Evolutionary conservation across 2,113 vertebrate species (phyloP).

Genomic region (Hystrix cristata): DNA sequence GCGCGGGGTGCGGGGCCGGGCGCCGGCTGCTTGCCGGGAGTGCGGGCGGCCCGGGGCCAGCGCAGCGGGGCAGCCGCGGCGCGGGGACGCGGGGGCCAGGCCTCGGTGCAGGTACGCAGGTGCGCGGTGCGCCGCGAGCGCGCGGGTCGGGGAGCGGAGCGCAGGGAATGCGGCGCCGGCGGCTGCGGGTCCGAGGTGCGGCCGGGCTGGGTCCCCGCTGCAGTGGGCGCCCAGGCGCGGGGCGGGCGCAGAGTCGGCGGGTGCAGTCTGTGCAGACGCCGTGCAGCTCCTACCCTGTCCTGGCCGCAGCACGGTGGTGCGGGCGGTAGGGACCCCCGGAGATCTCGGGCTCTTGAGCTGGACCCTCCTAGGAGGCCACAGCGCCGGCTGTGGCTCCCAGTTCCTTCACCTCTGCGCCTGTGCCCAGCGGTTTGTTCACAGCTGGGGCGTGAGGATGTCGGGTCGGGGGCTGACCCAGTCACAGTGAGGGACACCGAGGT

Average conservation of each 20-base stretch:
- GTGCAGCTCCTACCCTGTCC: neutral
- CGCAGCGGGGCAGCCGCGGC: neutral
- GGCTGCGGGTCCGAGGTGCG: neutral
- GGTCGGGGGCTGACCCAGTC: neutral
- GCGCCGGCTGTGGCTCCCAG: neutral
- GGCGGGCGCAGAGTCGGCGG: neutral
- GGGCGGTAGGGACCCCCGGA: neutral
- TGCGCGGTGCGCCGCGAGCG: rapidly evolving
- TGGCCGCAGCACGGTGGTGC: too few species aligned
- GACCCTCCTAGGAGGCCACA: neutral
- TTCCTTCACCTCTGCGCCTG: neutral
- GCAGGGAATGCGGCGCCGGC: neutral
- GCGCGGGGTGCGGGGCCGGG: neutral
- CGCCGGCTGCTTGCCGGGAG: neutral
- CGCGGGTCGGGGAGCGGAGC: rapidly evolving
- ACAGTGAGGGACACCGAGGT: neutral
- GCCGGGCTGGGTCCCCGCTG: neutral
- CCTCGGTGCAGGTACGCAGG: neutral
- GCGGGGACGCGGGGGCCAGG: neutral
- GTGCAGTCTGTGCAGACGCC: neutral
- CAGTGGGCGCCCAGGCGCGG: rapidly evolving
- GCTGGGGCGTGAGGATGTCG: neutral
- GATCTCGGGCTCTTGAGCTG: neutral
- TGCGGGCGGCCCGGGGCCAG: neutral
- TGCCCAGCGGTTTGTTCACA: neutral